Evolutionary conservation across 2,797 vertebrate species (phyloP).

Genomic region (Falco peregrinus): DNA sequence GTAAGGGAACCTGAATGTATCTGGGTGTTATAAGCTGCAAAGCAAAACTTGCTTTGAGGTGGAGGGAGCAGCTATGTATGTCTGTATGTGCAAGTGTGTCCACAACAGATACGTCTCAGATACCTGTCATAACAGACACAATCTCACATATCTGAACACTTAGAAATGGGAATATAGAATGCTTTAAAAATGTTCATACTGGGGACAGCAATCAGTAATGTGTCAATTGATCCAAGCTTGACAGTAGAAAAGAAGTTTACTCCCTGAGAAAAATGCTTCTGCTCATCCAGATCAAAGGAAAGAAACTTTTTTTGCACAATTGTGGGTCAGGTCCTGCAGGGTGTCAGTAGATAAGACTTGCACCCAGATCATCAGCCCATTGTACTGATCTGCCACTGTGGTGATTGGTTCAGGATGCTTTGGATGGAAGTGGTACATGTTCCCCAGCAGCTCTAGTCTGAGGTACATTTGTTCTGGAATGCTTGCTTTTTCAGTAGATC

Average conservation of each 20-base stretch:
- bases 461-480: neutral
- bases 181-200: neutral
- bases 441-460: neutral
- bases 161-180: neutral
- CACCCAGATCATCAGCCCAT: neutral
- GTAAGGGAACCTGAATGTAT: conserved; percentile 45
- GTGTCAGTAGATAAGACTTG: neutral
- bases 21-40: neutral
- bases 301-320: neutral
- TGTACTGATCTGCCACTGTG: neutral
- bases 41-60: neutral
- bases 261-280: neutral
- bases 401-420: neutral
- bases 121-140: neutral
- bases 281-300: neutral
- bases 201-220: neutral
- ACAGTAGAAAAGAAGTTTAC: neutral
- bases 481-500: neutral
- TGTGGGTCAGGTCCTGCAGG: neutral
- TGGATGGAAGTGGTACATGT: neutral
- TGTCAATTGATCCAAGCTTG: neutral
- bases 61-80: neutral
- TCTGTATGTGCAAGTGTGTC: neutral
- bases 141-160: neutral
- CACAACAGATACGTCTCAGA: neutral